Percentiles rank a stretch among this genome's conserved stretches.
Evolutionary conservation across 2,797 vertebrate species (phyloP).

Genomic region (Heteromormyrus szaboi): DNA sequence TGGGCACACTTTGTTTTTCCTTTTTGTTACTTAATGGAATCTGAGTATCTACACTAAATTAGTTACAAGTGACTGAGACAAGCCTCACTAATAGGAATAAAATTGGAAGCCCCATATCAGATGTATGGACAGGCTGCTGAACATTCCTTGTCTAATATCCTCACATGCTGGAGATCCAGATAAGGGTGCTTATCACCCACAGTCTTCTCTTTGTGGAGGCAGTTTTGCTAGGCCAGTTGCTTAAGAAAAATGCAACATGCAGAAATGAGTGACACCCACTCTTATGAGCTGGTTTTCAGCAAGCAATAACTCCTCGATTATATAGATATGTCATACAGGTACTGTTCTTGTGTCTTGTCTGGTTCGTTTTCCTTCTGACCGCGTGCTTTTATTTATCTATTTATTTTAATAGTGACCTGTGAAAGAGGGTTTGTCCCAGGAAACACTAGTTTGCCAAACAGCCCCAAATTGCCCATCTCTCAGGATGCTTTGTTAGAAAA

Average conservation of each 20-base stretch:
- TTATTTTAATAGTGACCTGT: neutral
- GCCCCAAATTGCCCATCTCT: constrained; percentile 37
- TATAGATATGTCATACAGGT: neutral
- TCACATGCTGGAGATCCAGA: neutral
- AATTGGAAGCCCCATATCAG: neutral
- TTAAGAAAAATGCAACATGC: neutral
- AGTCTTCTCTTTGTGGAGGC: neutral
- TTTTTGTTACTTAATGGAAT: neutral
- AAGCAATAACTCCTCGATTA: constrained; percentile 17
- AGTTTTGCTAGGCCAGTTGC: neutral
- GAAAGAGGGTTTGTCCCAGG: neutral
- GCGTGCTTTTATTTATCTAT: neutral
- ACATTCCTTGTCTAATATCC: neutral
- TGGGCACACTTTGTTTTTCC: neutral
- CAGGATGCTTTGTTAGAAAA: constrained; percentile 58
- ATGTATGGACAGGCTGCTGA: neutral
- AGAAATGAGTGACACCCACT: neutral
- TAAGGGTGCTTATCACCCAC: neutral
- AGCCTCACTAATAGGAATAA: neutral
- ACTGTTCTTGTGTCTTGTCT: constrained; percentile 5
- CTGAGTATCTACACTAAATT: neutral
- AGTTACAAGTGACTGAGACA: neutral
- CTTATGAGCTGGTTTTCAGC: neutral
- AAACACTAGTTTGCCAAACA: constrained; percentile 19
- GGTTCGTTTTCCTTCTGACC: neutral